Evolutionary conservation across 2,888 invertebrate species (phyloP), one percentile per base, ranked within the genome.

Genomic region (Nomada hirtipes): DNA sequence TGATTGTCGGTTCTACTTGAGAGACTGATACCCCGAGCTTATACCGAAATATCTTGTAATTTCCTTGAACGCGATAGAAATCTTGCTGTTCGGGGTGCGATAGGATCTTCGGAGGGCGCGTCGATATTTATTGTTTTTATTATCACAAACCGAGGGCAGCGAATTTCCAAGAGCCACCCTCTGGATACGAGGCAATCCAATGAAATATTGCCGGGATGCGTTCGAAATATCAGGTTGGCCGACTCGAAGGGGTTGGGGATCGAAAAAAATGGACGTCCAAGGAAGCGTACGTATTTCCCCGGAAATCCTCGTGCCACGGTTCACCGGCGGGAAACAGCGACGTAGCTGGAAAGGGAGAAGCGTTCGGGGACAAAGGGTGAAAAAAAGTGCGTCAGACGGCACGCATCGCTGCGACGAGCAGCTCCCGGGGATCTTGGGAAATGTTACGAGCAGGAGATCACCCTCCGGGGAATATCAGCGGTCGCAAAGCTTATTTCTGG

Each of bases 401-500:
- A 83, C 77, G 79, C 87, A 79, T 83, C 71, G 75, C 59, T 44
- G 20, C n/a, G 57, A 52, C 29, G 44, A 13, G 63, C 47, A 65
- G 65, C 55, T 65, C 47, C 61, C 65, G 59, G 73, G 78, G 72
- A 67, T 82, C 72, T 75, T 67, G 67, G 67, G 73, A 79, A 84
- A 82, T 36, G 84, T 80, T 86, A 76, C 72, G 72, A 75, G 76
- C 55, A 74, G 69, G 82, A 85, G 83, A 90, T 90, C 88, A 83
- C 82, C 84, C 88, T 79, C 87, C 57, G 42, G 90, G 85, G 90
- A 86, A 82, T 82, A 80, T 76, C 80, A 77, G 68, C 76, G 77
- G 85, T 80, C 87, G 79, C 82, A 79, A 79, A 86, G 88, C 87
- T 90, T 91, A 90, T 89, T 90, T 90, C 89, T 89, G 82, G 83